Conservation (phyloP, 92 coral and sea anemone genomes). For the Paramuricea clavata region DNA sequence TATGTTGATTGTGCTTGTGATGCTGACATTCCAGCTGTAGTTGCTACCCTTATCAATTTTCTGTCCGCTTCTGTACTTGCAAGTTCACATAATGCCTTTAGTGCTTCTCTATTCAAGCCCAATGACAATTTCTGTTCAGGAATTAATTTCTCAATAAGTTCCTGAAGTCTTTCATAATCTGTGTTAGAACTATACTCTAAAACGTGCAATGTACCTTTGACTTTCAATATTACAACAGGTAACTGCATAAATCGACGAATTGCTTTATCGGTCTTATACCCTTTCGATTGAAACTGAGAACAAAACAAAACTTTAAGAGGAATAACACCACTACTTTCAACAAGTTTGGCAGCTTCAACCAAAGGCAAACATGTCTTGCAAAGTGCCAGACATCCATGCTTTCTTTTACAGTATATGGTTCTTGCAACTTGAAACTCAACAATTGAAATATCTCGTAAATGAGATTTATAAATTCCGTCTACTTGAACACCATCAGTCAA, state of each 20-base stretch:
- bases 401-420: slow-evolving; percentile 46
- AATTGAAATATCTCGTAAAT: slow-evolving; percentile 40
- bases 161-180: slow-evolving; percentile 17
- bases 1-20: neutral
- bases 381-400: slow-evolving; percentile 20
- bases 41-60: slow-evolving; percentile 37
- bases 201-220: slow-evolving; percentile 9
- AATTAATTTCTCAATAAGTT: slow-evolving; percentile 16
- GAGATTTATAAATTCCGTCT: slow-evolving; percentile 44
- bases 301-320: neutral
- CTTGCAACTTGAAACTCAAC: slow-evolving; percentile 56
- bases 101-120: slow-evolving; percentile 51
- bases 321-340: slow-evolving; percentile 30
- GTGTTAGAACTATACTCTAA: slow-evolving; percentile 7
- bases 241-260: slow-evolving; percentile 33
- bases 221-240: slow-evolving; percentile 20
- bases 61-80: slow-evolving; percentile 43
- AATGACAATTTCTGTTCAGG: slow-evolving; percentile 20
- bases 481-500: slow-evolving; percentile 41
- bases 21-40: slow-evolving; percentile 27
- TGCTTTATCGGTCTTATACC: slow-evolving; percentile 37
- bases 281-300: slow-evolving; percentile 1
- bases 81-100: slow-evolving; percentile 47
- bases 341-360: slow-evolving; percentile 54
- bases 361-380: slow-evolving; percentile 52